Evolutionary conservation across 1,140 invertebrate species (phyloP), one percentile per base, ranked within the genome.

Genomic region (Camponotus vicinus): DNA sequence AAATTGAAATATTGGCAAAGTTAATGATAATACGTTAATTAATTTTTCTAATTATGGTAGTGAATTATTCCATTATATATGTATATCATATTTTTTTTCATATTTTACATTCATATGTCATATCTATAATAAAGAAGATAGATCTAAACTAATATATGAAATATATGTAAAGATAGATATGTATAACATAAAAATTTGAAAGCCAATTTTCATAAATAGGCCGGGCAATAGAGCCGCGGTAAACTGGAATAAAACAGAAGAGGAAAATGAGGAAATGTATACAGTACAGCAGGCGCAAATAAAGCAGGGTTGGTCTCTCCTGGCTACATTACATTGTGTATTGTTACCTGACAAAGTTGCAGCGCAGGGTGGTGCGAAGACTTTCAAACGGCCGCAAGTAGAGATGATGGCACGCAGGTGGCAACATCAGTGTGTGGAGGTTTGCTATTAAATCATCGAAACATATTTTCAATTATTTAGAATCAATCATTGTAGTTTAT

Each of bases 351-450:
- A 99, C 90, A 98, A 98, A 94, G 97, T 98, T 32, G 95, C 96
- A 27, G 95, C 96, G 1, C 94, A 96, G 66, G 96, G 96, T 93
- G 98, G 98, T 34, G 96, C 97, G 0, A 97, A 97, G 87, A 96
- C 97, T 75, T 99, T 99, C 93, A 98, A 99, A 93, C 96, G 98
- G 32, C 98, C 99, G 0, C 97, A 98, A 94, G 98, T 99, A 0
- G 99, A 99, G 94, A 98, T 99, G 97, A 97, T 99, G 96, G 99
- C 99, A 11, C 96, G 98, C 37, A 96, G 98, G 64, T 99, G 99
- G 99, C 99, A 99, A 94, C 99, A 99, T 95, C 98, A 99, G 87
- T 99, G 99, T 95, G 96, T 99, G 8, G 99, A 99, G 96, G 98
- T 99, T 66, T 85, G 87, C 85, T 59, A 52, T 52, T 15, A 27